Percentiles rank a stretch among this genome's conserved stretches.
phyloP scores from a whole-genome alignment of 2,888 invertebrate species.

The Hyppa rectilinea region DNA sequence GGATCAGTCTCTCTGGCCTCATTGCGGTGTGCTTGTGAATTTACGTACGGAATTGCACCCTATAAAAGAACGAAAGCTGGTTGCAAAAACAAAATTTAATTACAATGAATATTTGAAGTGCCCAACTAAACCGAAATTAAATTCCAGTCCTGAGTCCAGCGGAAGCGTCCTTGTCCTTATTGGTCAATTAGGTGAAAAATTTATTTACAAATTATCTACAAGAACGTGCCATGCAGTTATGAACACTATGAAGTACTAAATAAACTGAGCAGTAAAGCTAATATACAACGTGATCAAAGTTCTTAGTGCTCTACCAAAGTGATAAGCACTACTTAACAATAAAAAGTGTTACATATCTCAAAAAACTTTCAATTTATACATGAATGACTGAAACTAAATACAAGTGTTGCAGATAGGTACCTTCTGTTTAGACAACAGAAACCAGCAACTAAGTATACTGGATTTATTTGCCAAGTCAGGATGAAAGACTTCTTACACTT shows the following conservation, averaged over 20 bases:
- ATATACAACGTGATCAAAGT: conserved; percentile 21
- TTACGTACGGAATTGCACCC: conserved; percentile 91
- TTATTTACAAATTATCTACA: conserved; percentile 56
- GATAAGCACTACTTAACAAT: conserved; percentile 23
- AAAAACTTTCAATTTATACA: conserved; percentile 26
- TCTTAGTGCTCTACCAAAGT: conserved; percentile 35
- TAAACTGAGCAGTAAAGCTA: conserved; percentile 30
- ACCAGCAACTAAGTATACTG: not conserved
- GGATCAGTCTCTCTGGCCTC: conserved; percentile 92
- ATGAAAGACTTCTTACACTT: conserved; percentile 16
- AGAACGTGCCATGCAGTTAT: conserved; percentile 54
- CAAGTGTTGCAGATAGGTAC: conserved; percentile 51
- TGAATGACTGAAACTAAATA: conserved; percentile 50
- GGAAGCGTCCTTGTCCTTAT: conserved; percentile 65
- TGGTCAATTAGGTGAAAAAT: conserved; percentile 39
- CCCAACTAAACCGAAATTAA: conserved; percentile 29
- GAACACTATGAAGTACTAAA: conserved; percentile 28
- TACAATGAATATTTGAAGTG: conserved; percentile 53
- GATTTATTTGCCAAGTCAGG: not conserved
- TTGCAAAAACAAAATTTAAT: conserved; percentile 86
- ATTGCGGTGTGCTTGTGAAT: conserved; percentile 84
- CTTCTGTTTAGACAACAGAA: conserved; percentile 12
- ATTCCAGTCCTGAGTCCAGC: conserved; percentile 64
- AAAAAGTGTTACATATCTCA: not conserved
- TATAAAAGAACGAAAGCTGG: conserved; percentile 91